These are phyloP conservation scores for Himantopus leucocephalus DNA, from an alignment of 2,113 vertebrate species.

Conservation along the genomic window DNA sequence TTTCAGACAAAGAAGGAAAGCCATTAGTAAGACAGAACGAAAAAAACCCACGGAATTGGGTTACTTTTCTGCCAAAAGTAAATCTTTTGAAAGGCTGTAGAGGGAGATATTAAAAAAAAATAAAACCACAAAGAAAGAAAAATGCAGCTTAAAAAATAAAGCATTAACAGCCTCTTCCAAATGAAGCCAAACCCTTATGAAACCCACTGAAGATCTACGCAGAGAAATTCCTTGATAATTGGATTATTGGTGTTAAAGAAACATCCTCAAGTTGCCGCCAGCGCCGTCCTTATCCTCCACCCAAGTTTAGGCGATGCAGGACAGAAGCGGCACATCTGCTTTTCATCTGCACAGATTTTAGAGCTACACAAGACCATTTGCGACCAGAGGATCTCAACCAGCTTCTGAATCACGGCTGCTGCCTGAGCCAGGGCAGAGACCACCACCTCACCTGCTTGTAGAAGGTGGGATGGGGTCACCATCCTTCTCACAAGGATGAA, in stretches of 20 bases:
- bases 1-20: not conserved
- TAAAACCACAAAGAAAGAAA: not conserved
- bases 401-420: not conserved
- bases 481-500: not conserved
- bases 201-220: not conserved
- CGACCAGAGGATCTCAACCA: not conserved
- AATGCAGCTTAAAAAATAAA: not conserved
- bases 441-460: not conserved
- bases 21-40: not conserved
- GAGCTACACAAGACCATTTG: not conserved
- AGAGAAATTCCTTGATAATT: not conserved
- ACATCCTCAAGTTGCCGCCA: not conserved
- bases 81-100: not conserved
- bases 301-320: accelerated
- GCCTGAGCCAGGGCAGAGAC: not conserved
- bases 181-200: not conserved
- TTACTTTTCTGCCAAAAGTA: not conserved
- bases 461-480: not conserved
- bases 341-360: not conserved
- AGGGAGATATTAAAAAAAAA: not conserved
- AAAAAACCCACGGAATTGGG: accelerated
- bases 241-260: not conserved
- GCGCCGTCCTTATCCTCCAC: not conserved
- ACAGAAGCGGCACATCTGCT: not conserved
- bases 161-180: not conserved